Percentiles rank a stretch among this genome's conserved stretches.
Evolutionary conservation across 2,797 vertebrate species (phyloP).

Genomic region (Semaprochilodus insignis): DNA sequence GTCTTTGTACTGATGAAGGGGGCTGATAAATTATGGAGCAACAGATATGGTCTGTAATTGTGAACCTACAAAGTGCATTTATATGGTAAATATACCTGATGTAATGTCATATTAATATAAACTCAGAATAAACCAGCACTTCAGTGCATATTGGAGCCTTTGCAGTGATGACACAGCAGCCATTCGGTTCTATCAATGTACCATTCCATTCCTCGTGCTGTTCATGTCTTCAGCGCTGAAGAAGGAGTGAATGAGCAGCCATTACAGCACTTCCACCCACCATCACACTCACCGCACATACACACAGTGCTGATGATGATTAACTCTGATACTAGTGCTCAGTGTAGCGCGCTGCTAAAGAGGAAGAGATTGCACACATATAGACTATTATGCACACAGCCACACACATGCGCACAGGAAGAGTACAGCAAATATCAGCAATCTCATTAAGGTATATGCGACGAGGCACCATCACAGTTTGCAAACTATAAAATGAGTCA

Average conservation of each 20-base stretch:
- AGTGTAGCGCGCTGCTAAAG: background rate
- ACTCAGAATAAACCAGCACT: background rate
- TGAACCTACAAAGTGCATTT: background rate
- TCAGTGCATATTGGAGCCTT: background rate
- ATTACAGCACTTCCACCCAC: conserved; percentile 33
- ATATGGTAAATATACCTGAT: background rate
- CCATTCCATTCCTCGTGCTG: background rate
- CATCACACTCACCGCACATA: conserved; percentile 4
- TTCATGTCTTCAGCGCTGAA: background rate
- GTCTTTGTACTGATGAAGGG: background rate
- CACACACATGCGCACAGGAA: background rate
- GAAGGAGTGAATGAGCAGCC: conserved; percentile 19
- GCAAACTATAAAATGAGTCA: conserved; percentile 7
- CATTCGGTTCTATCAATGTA: conserved; percentile 19
- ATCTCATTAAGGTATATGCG: background rate
- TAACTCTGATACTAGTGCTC: conserved; percentile 9
- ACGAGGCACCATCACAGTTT: background rate
- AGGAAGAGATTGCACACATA: conserved; percentile 9
- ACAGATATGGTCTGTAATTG: background rate
- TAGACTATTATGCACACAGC: conserved; percentile 16
- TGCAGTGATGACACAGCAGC: background rate
- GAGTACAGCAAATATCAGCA: background rate
- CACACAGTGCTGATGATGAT: conserved; percentile 19
- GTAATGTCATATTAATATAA: background rate
- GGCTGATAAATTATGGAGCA: background rate